Evolutionary conservation across 1,140 invertebrate species (phyloP).

Genomic region (Drosophila rhopaloa): DNA sequence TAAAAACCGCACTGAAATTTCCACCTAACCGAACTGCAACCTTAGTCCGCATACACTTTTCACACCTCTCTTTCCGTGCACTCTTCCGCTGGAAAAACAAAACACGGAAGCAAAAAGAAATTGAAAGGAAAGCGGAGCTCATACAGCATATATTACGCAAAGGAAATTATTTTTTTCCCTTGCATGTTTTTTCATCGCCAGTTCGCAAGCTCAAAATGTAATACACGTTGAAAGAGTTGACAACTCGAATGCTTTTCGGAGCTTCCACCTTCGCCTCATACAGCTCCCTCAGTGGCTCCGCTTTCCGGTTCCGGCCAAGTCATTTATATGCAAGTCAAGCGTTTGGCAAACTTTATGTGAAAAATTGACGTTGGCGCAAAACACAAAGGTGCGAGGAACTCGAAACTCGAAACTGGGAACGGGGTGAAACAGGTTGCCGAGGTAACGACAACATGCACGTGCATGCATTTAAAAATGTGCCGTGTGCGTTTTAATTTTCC

Average conservation of each 20-base stretch:
- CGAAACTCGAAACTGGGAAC: background rate
- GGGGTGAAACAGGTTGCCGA: slow-evolving; percentile 1
- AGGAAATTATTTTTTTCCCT: slow-evolving; percentile 74
- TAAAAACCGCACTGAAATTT: slow-evolving; percentile 22
- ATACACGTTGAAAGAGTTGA: slow-evolving; percentile 82
- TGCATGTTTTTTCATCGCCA: slow-evolving; percentile 43
- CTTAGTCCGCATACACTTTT: slow-evolving; percentile 5
- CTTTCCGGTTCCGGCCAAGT: slow-evolving; percentile 58
- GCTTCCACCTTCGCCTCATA: background rate
- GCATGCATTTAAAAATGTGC: slow-evolving; percentile 78
- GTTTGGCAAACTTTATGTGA: slow-evolving; percentile 82
- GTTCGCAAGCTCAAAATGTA: slow-evolving; percentile 65
- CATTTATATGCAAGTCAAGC: slow-evolving; percentile 83
- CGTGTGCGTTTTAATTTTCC: slow-evolving; percentile 76
- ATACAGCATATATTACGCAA: slow-evolving; percentile 64
- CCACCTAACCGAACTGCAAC: slow-evolving; percentile 9
- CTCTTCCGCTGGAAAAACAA: slow-evolving; percentile 18
- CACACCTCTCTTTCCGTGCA: slow-evolving; percentile 14
- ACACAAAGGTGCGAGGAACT: slow-evolving; percentile 30
- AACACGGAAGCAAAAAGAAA: slow-evolving; percentile 23
- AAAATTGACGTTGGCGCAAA: slow-evolving; percentile 75
- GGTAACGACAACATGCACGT: slow-evolving; percentile 68
- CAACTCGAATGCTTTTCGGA: slow-evolving; percentile 64
- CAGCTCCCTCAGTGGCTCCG: slow-evolving; percentile 26
- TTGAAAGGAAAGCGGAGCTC: slow-evolving; percentile 48